phyloP scores from a whole-genome alignment of 2,888 invertebrate species.

The Latrodectus hesperus region DNA sequence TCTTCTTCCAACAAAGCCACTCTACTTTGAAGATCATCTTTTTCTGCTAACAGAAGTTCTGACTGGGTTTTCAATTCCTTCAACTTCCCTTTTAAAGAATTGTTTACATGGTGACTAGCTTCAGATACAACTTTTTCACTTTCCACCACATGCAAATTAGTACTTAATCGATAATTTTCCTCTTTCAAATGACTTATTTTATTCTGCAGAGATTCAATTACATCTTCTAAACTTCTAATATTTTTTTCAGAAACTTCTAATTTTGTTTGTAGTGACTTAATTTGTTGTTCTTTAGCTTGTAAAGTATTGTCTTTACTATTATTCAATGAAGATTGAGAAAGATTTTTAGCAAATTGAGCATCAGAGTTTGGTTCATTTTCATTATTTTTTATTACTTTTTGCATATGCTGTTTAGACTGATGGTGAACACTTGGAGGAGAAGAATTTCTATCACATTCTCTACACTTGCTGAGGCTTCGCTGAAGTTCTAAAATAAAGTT shows the following conservation, averaged over 20 bases:
- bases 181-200: constrained; percentile 14
- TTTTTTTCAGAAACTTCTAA: constrained; percentile 48
- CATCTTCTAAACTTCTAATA: constrained; percentile 41
- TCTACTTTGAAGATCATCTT: constrained; percentile 27
- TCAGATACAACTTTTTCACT: constrained; percentile 26
- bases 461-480: neutral
- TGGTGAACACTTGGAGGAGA: neutral
- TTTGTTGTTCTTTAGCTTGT: neutral
- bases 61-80: constrained; percentile 16
- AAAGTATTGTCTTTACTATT: neutral
- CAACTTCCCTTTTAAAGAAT: constrained; percentile 8
- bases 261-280: constrained; percentile 20
- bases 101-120: constrained; percentile 1
- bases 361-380: neutral
- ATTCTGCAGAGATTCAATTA: constrained; percentile 37
- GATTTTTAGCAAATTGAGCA: neutral
- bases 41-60: neutral
- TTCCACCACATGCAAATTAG: constrained; percentile 36
- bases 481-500: constrained; percentile 38
- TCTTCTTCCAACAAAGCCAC: neutral
- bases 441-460: neutral
- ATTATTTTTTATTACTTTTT: no score
- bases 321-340: neutral
- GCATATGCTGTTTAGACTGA: no score
- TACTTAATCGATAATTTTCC: constrained; percentile 26